These are phyloP conservation scores for Ascidia mentula DNA, from an alignment of 23 tunicate genomes.

Conservation along the genomic window DNA sequence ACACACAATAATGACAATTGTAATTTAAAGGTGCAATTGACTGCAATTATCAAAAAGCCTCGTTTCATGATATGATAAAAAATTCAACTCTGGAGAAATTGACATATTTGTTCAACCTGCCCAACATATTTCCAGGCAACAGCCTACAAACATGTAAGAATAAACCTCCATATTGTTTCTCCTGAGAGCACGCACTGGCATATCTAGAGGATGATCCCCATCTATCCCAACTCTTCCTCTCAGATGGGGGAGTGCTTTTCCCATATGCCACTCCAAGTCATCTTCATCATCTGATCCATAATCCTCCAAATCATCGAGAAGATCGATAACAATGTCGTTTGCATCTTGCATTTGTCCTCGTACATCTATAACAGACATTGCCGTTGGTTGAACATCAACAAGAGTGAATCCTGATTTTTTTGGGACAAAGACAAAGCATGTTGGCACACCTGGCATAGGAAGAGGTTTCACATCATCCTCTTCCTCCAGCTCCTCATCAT, in stretches of 20 bases:
- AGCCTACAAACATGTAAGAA: too few relatives aligned
- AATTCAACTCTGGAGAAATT: too few relatives aligned
- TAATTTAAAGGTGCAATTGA: too few relatives aligned
- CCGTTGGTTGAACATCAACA: background rate
- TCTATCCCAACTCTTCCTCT: background rate
- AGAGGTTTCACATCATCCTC: conserved; percentile 17
- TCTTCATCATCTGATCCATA: conserved; percentile 50
- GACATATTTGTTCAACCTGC: too few relatives aligned
- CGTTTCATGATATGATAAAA: too few relatives aligned
- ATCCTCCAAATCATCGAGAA: conserved; percentile 31
- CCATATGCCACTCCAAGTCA: conserved; percentile 31
- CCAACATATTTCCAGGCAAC: too few relatives aligned
- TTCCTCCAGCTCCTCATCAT: conserved; percentile 36
- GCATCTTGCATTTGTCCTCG: conserved; percentile 10
- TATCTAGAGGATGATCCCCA: background rate
- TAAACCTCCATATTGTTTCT: background rate
- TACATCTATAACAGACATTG: background rate
- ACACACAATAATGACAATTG: too few relatives aligned
- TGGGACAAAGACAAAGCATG: background rate
- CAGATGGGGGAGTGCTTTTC: background rate
- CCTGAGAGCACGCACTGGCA: conserved; percentile 7
- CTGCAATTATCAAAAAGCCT: too few relatives aligned
- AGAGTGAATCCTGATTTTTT: background rate
- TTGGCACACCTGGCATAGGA: conserved; percentile 9
- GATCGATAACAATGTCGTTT: conserved; percentile 15